These are phyloP conservation scores for Napeogenes inachia DNA, from an alignment of 2,888 invertebrate species.

Conservation along the genomic window DNA sequence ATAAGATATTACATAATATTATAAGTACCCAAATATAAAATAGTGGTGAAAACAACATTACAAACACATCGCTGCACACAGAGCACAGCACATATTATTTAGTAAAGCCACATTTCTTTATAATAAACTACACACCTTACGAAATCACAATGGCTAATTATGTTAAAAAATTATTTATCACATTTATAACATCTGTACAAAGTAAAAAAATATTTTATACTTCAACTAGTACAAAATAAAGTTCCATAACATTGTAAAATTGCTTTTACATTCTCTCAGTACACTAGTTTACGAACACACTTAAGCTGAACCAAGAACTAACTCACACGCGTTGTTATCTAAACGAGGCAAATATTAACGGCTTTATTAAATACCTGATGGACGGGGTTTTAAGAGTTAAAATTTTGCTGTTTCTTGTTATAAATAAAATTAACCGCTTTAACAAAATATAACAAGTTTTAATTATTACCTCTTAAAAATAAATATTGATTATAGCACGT, in stretches of 20 bases:
- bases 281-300: background rate
- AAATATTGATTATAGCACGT: background rate
- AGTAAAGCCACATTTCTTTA: constrained; percentile 67
- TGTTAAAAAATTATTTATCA: constrained; percentile 73
- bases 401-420: background rate
- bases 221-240: constrained; percentile 67
- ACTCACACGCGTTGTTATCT: background rate
- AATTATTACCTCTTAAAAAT: background rate
- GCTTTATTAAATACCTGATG: background rate
- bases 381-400: background rate
- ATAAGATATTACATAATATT: constrained; percentile 66
- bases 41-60: constrained; percentile 66
- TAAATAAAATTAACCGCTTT: too few species aligned
- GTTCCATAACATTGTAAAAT: constrained; percentile 44
- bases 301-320: background rate
- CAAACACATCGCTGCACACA: constrained; percentile 51
- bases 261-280: constrained; percentile 5
- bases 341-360: background rate
- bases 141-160: constrained; percentile 76
- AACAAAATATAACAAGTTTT: too few species aligned
- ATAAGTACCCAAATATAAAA: constrained; percentile 74
- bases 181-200: constrained; percentile 75
- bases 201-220: constrained; percentile 75
- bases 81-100: constrained; percentile 49
- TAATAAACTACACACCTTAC: constrained; percentile 69